Base-by-base conservation (phyloP, 64 coral and sea anemone species). In the Orbicella faveolata region DNA sequence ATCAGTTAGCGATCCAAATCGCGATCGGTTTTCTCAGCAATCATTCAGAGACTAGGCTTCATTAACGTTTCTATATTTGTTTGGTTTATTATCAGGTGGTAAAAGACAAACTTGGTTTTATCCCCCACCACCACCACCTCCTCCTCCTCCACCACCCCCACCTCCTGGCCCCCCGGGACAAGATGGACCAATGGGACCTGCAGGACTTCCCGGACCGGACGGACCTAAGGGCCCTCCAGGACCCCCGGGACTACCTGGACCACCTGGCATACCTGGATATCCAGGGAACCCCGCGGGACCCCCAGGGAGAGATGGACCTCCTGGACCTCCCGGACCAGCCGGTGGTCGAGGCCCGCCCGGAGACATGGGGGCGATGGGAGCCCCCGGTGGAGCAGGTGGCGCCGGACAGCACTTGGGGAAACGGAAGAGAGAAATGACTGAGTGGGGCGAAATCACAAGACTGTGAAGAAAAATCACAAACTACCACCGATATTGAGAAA, bases 201-300 rank as follows among this genome's bases (percentile, higher is more conserved):
- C 93, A 37, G 96, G 96, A 72, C 83, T 90, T 36, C 90, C 73
- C 34, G 96, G 96, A 83, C 93, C 90, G 15, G 93, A 98, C 36
- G 96, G 96, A 63, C 93, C 96, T 54, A 94, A 98, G 87, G 96
- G 96, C 9, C 93, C 93, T 34, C 93, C 93, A 61, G 96, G 96
- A 51, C 87, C 88, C 26, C 96, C 96, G 2, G 93, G 93, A 63
- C 93, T 92, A 30, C 93, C 93, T 37, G 96, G 96, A 37, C 96
- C 93, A n/a, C 80, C 90, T 26, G 96, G 96, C 2, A 77, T 87
- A 33, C 96, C 96, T 20, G 96, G 96, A 35, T 89, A 92, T 65
- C 90, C 96, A 35, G 96, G 93, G 35, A 68, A 63, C 17, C 93
- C 94, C 48, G 94, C 94, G 8, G 97, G 97, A 89, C 89, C 97